A percentile compares a stretch with the other conserved stretches of the same genome.
phyloP scores from a whole-genome alignment of 2,113 vertebrate species.

The Syngnathoides biaculeatus region DNA sequence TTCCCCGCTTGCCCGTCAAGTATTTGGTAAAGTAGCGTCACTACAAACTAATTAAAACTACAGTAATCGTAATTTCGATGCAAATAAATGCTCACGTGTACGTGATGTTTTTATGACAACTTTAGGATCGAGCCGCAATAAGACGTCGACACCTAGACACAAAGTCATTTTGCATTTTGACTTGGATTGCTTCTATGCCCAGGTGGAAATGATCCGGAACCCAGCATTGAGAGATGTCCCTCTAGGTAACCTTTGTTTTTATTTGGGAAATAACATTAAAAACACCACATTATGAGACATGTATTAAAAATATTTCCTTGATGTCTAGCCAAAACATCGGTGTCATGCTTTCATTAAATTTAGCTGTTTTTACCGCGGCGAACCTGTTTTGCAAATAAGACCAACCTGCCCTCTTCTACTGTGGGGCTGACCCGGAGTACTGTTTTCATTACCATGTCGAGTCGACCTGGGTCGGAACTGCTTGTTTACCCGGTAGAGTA shows the following conservation, averaged over 20 bases:
- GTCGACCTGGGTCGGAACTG: too few species aligned
- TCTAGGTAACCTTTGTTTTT: constrained; percentile 69
- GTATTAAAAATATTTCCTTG: neutral
- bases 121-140: constrained; percentile 24
- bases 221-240: constrained; percentile 80
- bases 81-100: neutral
- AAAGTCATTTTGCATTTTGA: constrained; percentile 84
- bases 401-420: too few species aligned
- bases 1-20: constrained; percentile 2
- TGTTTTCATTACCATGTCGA: too few species aligned
- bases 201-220: constrained; percentile 89
- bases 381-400: too few species aligned
- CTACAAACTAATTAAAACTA: neutral
- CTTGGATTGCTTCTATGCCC: constrained; percentile 90
- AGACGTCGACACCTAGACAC: constrained; percentile 9
- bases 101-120: neutral
- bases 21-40: constrained; percentile 38
- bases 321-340: too few species aligned
- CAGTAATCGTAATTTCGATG: neutral
- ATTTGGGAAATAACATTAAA: neutral
- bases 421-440: too few species aligned
- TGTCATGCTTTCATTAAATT: neutral
- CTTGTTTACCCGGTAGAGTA: too few species aligned
- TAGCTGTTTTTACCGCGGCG: neutral
- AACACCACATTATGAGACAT: too few species aligned